These are phyloP conservation scores for Hexactinellida sp. DNA, from an alignment of 37 sponge, comb jelly and placozoan species.

Conservation along the genomic window DNA sequence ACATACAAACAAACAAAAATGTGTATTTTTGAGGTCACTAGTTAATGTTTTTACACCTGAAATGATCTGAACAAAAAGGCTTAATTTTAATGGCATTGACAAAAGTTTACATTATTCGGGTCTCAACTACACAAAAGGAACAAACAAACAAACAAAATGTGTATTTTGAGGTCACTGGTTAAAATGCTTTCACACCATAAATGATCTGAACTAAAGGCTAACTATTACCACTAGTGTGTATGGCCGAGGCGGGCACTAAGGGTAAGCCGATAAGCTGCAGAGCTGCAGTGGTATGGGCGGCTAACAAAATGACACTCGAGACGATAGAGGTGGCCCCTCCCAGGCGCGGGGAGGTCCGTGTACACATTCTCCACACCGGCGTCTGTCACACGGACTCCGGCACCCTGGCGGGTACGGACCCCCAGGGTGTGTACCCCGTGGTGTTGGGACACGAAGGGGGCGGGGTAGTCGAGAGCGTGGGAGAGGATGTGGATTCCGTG, in stretches of 20 bases:
- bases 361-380: slow-evolving; percentile 27
- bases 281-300: slow-evolving; percentile 93
- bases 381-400: slow-evolving; percentile 52
- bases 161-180: too few species aligned
- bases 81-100: too few species aligned
- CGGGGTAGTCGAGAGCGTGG: slow-evolving; percentile 46
- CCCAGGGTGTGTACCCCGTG: slow-evolving; percentile 43
- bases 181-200: too few species aligned
- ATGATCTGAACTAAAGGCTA: too few species aligned
- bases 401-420: slow-evolving; percentile 37
- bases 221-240: too few species aligned
- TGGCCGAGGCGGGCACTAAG: not conserved
- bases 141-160: too few species aligned
- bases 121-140: too few species aligned
- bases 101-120: too few species aligned
- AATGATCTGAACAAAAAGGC: too few species aligned
- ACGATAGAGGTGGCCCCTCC: slow-evolving; percentile 79
- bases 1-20: too few species aligned
- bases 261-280: slow-evolving; percentile 25
- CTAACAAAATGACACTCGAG: slow-evolving; percentile 59
- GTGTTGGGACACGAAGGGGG: slow-evolving; percentile 55
- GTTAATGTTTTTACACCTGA: too few species aligned
- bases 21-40: too few species aligned
- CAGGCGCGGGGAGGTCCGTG: slow-evolving; percentile 33
- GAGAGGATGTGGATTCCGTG: slow-evolving; percentile 40